Conservation (phyloP, 2,113 vertebrate genomes). For the Pycnonotus jocosus region DNA sequence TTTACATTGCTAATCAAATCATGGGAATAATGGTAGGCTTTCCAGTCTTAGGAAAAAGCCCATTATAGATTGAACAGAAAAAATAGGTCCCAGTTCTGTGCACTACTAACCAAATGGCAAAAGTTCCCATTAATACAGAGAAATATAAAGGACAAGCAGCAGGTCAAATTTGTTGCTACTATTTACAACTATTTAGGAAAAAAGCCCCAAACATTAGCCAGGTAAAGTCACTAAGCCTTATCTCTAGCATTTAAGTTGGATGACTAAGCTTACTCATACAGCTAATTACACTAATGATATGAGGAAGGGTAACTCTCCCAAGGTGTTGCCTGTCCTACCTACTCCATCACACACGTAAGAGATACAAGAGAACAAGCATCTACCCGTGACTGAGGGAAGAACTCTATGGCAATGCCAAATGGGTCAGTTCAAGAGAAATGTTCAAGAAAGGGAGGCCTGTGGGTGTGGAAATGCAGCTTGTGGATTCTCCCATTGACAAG, state of each 20-base stretch:
- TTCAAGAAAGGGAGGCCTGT: background rate
- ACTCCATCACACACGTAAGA: background rate
- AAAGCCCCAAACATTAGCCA: background rate
- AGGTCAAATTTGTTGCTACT: background rate
- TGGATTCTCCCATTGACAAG: background rate
- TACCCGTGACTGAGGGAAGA: background rate
- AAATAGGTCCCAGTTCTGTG: background rate
- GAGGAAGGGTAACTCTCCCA: background rate
- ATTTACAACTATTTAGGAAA: background rate
- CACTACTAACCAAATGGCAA: background rate
- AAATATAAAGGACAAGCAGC: background rate
- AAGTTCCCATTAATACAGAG: background rate
- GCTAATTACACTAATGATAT: background rate
- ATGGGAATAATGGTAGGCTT: background rate
- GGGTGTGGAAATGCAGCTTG: accelerated
- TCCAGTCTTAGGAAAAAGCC: background rate
- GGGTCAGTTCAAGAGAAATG: accelerated
- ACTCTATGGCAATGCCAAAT: background rate
- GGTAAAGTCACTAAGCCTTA: background rate
- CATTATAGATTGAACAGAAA: background rate
- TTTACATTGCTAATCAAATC: background rate
- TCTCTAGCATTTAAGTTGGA: background rate
- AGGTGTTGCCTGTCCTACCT: background rate
- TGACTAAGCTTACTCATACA: background rate
- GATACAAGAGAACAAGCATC: background rate